A percentile compares a stretch with the other conserved stretches of the same genome.
phyloP scores from a whole-genome alignment of 2,113 vertebrate species.

The Panthera leo region DNA sequence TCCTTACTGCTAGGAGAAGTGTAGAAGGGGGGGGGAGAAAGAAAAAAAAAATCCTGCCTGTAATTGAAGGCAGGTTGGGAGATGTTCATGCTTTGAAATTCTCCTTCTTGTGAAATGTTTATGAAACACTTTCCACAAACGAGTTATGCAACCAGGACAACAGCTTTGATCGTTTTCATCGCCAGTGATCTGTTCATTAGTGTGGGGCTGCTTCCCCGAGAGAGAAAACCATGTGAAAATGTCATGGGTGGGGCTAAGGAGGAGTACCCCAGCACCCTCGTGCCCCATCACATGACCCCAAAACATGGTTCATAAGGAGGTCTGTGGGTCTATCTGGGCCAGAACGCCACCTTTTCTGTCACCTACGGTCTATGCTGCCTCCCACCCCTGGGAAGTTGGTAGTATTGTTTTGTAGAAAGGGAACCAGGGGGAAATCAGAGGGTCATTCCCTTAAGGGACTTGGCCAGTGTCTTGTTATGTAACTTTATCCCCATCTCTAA shows the following conservation, averaged over 20 bases:
- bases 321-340: neutral
- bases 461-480: neutral
- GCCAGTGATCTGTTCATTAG: conserved; percentile 84
- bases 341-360: neutral
- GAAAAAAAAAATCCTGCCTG: conserved; percentile 73
- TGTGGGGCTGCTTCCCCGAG: conserved; percentile 55
- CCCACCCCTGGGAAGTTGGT: neutral
- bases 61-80: conserved; percentile 91
- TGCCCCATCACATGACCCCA: neutral
- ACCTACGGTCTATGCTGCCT: neutral
- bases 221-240: conserved; percentile 64
- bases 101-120: conserved; percentile 91
- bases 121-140: conserved; percentile 90
- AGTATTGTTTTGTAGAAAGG: neutral
- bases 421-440: neutral
- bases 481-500: neutral
- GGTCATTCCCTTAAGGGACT: neutral
- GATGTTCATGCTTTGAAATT: conserved; percentile 87
- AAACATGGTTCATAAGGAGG: neutral
- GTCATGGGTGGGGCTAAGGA: neutral
- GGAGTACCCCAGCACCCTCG: neutral
- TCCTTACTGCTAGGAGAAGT: conserved; percentile 85
- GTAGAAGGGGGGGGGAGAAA: conserved; percentile 47
- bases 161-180: conserved; percentile 88
- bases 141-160: conserved; percentile 85